Base-by-base conservation (phyloP, 2,797 vertebrate genomes). In the Crypturellus tataupa region DNA sequence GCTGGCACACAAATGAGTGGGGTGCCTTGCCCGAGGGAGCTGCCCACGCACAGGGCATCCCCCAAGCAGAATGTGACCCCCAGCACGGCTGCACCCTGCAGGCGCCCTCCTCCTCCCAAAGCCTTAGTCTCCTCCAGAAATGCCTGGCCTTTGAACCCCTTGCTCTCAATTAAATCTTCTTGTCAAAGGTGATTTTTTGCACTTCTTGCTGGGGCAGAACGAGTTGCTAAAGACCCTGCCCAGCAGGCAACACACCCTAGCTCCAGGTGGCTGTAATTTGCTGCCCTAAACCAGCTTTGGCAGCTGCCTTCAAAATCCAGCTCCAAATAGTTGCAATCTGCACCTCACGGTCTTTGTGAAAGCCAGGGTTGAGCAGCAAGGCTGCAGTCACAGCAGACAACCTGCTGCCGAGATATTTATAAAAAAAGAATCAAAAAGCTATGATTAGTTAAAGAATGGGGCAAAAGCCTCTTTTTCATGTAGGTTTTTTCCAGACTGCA, bases 1-100 rank as follows among this genome's bases (percentile, higher is more conserved):
- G 80, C 97, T 98, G 53, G 94, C 98, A 35, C 89, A 94, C 84
- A 97, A 98, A 93, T 97, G 97, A 98, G 49, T 24, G 24, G 49
- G 11, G 24, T 8, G 49, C 49, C 23, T 81, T 93, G 94, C 94
- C 95, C 95, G 83, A 94, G 83, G 88, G 94, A 94, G 56, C 90
- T 85, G 88, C 90, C 94, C 82, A 68, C 85, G 89, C 12, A 0
- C 85, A 95, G 84, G 64, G 89, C 93, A 88, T 86, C 92, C 85
- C 89, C 90, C 51, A 78, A 96, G 82, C 92, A 94, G 79, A 97
- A 96, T 92, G 73, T 97, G 81, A 95, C 91, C 67, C 91, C 87
- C 93, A 89, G 93, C 91, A 93, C 90, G 91, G 93, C 91, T 88
- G 75, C 29, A 46, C 40, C 58, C 82, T 77, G 31, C 39, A 37